phyloP scores from a whole-genome alignment of 2,797 vertebrate species.

The Smutsia gigantea region DNA sequence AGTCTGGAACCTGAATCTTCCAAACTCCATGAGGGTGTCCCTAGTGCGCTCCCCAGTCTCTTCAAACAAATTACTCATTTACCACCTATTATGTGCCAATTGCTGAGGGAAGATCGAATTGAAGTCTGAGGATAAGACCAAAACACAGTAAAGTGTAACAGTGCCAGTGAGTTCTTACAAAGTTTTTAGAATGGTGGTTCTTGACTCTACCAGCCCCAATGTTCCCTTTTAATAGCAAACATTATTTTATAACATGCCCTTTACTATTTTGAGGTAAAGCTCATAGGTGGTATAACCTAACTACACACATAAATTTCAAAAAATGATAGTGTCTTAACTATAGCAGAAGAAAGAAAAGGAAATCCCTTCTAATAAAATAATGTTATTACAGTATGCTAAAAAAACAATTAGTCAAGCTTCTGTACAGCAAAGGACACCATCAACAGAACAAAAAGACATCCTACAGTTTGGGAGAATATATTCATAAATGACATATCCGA shows the following conservation, averaged over 20 bases:
- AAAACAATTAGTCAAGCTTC: background rate
- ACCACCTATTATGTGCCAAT: background rate
- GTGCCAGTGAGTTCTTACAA: background rate
- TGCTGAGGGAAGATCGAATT: background rate
- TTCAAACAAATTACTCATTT: background rate
- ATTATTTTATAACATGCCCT: background rate
- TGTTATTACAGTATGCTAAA: background rate
- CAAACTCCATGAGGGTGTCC: background rate
- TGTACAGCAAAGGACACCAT: too few species aligned
- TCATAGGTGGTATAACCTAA: background rate
- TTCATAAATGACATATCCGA: too few species aligned
- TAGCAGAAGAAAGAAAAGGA: slow-evolving; percentile 3
- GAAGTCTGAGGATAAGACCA: background rate
- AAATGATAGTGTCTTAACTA: background rate
- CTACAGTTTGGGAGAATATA: too few species aligned
- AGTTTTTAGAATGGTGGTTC: background rate
- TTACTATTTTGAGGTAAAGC: slow-evolving; percentile 27
- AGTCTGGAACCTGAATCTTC: background rate
- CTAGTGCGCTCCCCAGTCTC: background rate
- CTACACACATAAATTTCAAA: background rate
- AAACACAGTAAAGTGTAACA: background rate
- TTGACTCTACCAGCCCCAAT: background rate
- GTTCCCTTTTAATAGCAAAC: background rate
- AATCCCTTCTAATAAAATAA: background rate
- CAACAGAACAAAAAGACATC: too few species aligned